Evolutionary conservation across 1,140 invertebrate species (phyloP), one percentile per base, ranked within the genome.

Genomic region (Hermetia illucens): DNA sequence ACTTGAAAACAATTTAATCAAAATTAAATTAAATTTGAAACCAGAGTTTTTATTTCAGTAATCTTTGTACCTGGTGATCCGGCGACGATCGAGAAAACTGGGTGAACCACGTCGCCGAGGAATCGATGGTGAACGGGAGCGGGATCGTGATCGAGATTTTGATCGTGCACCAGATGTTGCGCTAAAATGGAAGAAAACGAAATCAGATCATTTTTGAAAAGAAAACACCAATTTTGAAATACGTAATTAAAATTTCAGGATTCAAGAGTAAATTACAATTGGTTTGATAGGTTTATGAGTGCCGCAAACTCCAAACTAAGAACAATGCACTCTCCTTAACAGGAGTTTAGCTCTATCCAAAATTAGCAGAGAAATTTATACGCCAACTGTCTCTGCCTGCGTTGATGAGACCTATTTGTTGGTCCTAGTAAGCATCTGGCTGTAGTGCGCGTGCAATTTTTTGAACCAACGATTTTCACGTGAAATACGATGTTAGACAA

Each of bases 21-120:
- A 36, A 29, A 20, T 25, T 20, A 19, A 21, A 27, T 24, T 27
- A 21, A 29, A 9, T n/a, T 29, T 9, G n/a, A 9, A 27, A 27
- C n/a, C 25, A 27, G n/a, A 9, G 25, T 27, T 9, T 35, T 22
- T 19, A 2, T 34, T 44, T 66, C n/a, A n/a, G n/a, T n/a, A n/a
- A n/a, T n/a, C n/a, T n/a, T n/a, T n/a, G n/a, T 72, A 93, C 87
- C 87, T 92, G 34, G 89, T 92, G 45, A 93, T 92, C 43, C 88
- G 70, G 35, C 89, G 69, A 51, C 85, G 71, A 53, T 92, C 87
- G 22, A 91, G 64, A 62, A 91, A 91, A 56, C 85, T 89, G 2
- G 89, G 89, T 30, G 87, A 92, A 20, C 88, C 87, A 46, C 81
- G 74, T 44, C 88, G 72, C 32, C 87, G 66, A 18, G 87, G 83